Evolutionary conservation across 2,888 invertebrate species (phyloP), one percentile per base, ranked within the genome.

Genomic region (Drosophila rubida): DNA sequence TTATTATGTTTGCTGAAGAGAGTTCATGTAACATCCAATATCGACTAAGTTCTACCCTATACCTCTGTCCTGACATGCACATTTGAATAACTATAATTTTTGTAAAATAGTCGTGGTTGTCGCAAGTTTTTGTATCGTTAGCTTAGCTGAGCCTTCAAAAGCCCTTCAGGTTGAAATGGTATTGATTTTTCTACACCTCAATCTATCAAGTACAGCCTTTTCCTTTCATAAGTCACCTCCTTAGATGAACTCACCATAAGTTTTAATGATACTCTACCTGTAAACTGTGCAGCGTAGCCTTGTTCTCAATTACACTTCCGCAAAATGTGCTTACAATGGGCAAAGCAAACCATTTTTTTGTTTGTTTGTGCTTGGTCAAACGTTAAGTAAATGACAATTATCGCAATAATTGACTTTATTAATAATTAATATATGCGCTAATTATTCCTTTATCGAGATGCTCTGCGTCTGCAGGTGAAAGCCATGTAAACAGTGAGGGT

Each of bases 121-220:
- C 14, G 2, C n/a, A 27, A 37, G 3, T 19, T 45, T 44, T 44
- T 14, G 54, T 32, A 44, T 13, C 23, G 32, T 44, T 32, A 23
- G 54, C 54, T 23, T 6, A 44, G 11, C 11, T 25, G 30, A 49
- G 32, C 53, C 32, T 41, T 54, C 69, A 50, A 61, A 37, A 41
- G 54, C 46, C 14, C 71, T 70, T 71, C 30, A 70, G 37, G 27
- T 49, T 45, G 39, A 66, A 37, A 6, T 37, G 23, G 45, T 39
- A 67, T 67, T 67, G 68, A 67, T 68, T 68, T 67, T 66, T 66
- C 11, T 49, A 25, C 63, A 30, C 19, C 35, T 4, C 59, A 63
- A 50, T 63, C 39, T 42, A 13, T 51, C 7, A 51, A 68, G 59
- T 48, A 25, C 30, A 35, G 9, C 37, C 30, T 37, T 19, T 35